phyloP scores from a whole-genome alignment of 2,888 invertebrate genomes.

The Protonemura montana region DNA sequence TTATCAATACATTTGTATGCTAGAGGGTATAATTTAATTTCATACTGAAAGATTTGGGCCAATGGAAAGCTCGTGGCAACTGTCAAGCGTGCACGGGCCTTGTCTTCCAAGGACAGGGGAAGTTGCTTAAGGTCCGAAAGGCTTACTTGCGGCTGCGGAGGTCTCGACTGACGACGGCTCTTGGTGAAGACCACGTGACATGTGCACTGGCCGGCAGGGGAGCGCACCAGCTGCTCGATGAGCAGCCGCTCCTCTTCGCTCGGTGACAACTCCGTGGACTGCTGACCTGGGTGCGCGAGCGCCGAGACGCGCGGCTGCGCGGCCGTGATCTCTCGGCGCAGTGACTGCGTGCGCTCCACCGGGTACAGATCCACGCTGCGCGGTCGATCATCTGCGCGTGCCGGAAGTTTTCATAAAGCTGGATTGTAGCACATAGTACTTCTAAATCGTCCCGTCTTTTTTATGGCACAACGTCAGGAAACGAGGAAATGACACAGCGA shows the following conservation, averaged over 20 bases:
- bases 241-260: constrained; percentile 27
- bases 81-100: too few species aligned
- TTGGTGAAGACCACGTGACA: constrained; percentile 34
- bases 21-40: too few species aligned
- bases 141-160: constrained; percentile 47
- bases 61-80: too few species aligned
- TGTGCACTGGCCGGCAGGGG: neutral
- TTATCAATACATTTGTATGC: too few species aligned
- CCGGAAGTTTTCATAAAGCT: too few species aligned
- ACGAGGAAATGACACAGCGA: too few species aligned
- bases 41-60: too few species aligned
- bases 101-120: constrained; percentile 20
- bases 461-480: too few species aligned
- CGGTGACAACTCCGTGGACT: neutral
- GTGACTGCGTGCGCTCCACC: neutral
- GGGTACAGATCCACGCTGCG: constrained; percentile 7
- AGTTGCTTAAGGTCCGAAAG: constrained; percentile 39
- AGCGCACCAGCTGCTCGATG: constrained; percentile 25
- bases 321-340: too few species aligned
- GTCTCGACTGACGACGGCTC: constrained; percentile 39
- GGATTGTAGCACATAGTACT: too few species aligned
- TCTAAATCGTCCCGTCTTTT: too few species aligned
- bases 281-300: neutral
- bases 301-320: too few species aligned
- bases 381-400: neutral